A percentile compares a stretch with the other conserved stretches of the same genome.
phyloP scores from a whole-genome alignment of 2,113 vertebrate species.

The Notothenia rossii region DNA sequence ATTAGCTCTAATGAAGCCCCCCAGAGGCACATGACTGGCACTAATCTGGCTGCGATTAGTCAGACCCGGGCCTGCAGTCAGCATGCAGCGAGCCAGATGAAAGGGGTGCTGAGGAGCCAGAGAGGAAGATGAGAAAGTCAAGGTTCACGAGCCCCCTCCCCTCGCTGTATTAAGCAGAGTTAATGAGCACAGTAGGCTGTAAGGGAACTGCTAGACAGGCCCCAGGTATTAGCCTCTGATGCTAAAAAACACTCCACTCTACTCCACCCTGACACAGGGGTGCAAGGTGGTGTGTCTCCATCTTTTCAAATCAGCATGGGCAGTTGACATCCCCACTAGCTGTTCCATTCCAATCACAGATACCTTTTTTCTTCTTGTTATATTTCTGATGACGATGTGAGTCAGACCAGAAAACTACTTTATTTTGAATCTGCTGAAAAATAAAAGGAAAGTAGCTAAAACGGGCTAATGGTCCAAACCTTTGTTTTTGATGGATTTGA shows the following conservation, averaged over 20 bases:
- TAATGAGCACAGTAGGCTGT: conserved; percentile 79
- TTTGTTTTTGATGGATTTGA: not conserved
- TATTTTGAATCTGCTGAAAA: not conserved
- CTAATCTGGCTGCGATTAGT: conserved; percentile 85
- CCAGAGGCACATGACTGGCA: conserved; percentile 78
- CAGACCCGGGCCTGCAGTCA: conserved; percentile 71
- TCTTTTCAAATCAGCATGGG: conserved; percentile 5
- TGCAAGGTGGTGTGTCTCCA: conserved; percentile 4
- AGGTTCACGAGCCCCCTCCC: conserved; percentile 59
- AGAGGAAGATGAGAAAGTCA: conserved; percentile 67
- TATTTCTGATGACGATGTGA: not conserved
- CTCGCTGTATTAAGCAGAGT: conserved; percentile 74
- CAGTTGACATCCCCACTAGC: conserved; percentile 11
- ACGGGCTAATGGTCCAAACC: not conserved
- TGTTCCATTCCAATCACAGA: conserved; percentile 6
- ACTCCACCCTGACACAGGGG: conserved; percentile 8
- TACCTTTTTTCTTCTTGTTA: not conserved
- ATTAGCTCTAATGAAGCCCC: conserved; percentile 85
- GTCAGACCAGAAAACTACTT: not conserved
- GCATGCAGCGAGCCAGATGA: conserved; percentile 70
- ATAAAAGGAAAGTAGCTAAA: not conserved
- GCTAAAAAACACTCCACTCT: conserved; percentile 46
- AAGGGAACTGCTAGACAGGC: conserved; percentile 52
- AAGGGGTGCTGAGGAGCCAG: conserved; percentile 69
- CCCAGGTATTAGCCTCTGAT: conserved; percentile 65